These are phyloP conservation scores for Poeciliopsis prolifica DNA, from an alignment of 2,113 vertebrate genomes.

Conservation along the genomic window DNA sequence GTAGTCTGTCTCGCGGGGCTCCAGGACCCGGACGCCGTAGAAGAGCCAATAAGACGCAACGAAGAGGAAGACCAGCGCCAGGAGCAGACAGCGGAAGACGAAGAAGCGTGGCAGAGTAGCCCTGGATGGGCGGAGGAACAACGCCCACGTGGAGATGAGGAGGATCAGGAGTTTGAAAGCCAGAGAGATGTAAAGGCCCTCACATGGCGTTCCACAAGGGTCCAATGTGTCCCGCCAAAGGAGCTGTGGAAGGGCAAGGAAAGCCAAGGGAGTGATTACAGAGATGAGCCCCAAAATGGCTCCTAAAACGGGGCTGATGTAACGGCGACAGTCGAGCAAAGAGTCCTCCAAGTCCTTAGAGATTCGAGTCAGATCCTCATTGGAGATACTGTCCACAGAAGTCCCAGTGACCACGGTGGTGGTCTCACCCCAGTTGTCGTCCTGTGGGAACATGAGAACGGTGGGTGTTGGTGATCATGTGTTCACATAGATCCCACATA, in stretches of 20 bases:
- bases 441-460: slow-evolving; percentile 69
- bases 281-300: slow-evolving; percentile 85
- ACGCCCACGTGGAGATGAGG: slow-evolving; percentile 89
- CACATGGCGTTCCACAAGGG: slow-evolving; percentile 87
- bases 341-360: slow-evolving; percentile 90
- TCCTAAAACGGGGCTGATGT: slow-evolving; percentile 78
- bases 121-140: slow-evolving; percentile 88
- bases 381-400: slow-evolving; percentile 91
- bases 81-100: slow-evolving; percentile 86
- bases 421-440: slow-evolving; percentile 94
- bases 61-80: slow-evolving; percentile 90
- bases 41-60: slow-evolving; percentile 93
- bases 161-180: slow-evolving; percentile 94
- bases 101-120: slow-evolving; percentile 86
- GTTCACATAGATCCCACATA: background rate
- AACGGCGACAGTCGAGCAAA: slow-evolving; percentile 85
- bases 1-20: slow-evolving; percentile 85
- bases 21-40: slow-evolving; percentile 87
- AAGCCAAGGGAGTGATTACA: slow-evolving; percentile 87
- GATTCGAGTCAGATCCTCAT: slow-evolving; percentile 88
- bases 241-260: slow-evolving; percentile 88
- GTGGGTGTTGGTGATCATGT: background rate
- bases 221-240: slow-evolving; percentile 88
- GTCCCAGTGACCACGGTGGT: slow-evolving; percentile 92
- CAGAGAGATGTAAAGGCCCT: slow-evolving; percentile 91